Conservation (phyloP, 2,113 vertebrate genomes). For the Bujurquina vittata region DNA sequence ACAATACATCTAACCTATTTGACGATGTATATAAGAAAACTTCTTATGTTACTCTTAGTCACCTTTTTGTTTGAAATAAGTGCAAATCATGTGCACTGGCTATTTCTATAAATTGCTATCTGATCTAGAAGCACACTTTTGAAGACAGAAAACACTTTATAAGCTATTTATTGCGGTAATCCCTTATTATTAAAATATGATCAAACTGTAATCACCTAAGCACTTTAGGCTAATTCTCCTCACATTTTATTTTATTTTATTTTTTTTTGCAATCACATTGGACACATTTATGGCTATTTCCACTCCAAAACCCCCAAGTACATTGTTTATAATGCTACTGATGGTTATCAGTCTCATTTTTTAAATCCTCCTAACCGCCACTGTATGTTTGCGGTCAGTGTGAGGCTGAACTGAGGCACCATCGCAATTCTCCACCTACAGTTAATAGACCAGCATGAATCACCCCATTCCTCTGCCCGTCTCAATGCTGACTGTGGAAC, state of each 20-base stretch:
- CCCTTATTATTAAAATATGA: background rate
- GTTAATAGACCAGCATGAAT: slow-evolving; percentile 55
- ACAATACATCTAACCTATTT: too few relatives aligned
- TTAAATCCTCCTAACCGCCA: slow-evolving; percentile 10
- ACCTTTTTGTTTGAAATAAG: too few relatives aligned
- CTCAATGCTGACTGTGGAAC: slow-evolving; percentile 32
- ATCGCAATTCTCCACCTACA: slow-evolving; percentile 37
- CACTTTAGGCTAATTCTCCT: background rate
- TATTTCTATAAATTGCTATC: background rate
- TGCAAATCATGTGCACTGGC: too few relatives aligned
- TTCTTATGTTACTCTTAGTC: too few relatives aligned
- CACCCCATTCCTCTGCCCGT: slow-evolving; percentile 57
- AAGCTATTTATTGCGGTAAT: background rate
- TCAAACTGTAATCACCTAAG: background rate
- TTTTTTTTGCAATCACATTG: background rate
- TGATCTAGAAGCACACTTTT: background rate
- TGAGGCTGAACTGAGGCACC: slow-evolving; percentile 14
- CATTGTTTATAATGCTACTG: slow-evolving; percentile 3
- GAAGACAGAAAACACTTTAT: background rate
- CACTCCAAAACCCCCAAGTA: background rate
- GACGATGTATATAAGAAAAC: too few relatives aligned
- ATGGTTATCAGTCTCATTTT: slow-evolving; percentile 21
- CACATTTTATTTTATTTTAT: background rate
- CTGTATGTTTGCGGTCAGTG: slow-evolving; percentile 39
- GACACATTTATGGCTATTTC: background rate